Conservation (phyloP, 1,140 invertebrate genomes). For the Phymorhynchus buccinoides region DNA sequence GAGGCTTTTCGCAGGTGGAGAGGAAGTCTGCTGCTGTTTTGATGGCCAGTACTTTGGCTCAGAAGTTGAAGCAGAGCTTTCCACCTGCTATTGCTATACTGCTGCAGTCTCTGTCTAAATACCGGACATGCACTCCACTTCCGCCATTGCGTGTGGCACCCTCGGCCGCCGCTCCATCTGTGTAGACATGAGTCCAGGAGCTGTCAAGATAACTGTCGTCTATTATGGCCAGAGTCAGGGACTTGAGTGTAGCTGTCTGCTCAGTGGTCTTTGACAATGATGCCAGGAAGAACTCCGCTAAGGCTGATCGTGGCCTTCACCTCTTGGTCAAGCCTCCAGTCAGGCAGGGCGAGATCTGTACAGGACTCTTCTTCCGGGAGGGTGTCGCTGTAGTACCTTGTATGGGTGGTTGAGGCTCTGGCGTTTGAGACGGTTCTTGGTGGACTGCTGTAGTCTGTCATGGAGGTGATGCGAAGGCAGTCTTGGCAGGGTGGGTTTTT, state of each 20-base stretch:
- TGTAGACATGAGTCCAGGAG: constrained; percentile 27
- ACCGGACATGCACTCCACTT: constrained; percentile 1
- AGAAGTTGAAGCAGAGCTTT: no score
- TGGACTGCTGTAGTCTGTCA: constrained; percentile 15
- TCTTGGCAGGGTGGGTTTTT: constrained; percentile 14
- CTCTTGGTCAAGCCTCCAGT: constrained; percentile 25
- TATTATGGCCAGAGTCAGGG: constrained; percentile 28
- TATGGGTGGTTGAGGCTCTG: constrained; percentile 35
- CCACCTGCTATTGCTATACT: no score
- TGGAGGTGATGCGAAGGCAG: constrained; percentile 37
- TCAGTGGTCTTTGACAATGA: constrained; percentile 18
- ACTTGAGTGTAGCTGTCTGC: constrained; percentile 8
- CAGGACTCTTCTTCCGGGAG: no score
- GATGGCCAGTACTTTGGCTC: constrained; percentile 16
- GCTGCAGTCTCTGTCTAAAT: background rate
- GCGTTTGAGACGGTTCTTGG: constrained; percentile 38
- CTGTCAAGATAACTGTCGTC: background rate
- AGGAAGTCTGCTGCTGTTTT: constrained; percentile 15
- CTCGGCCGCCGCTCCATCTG: constrained; percentile 25
- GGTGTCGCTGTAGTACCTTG: constrained; percentile 26
- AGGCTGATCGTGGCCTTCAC: constrained; percentile 12
- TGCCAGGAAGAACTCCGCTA: constrained; percentile 14
- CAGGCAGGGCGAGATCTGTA: background rate
- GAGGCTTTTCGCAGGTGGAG: background rate
- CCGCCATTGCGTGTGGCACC: constrained; percentile 10